Evolutionary conservation across 2,797 vertebrate genomes (phyloP), one percentile per base, ranked within the genome.

Genomic region (Chaunax sp.): DNA sequence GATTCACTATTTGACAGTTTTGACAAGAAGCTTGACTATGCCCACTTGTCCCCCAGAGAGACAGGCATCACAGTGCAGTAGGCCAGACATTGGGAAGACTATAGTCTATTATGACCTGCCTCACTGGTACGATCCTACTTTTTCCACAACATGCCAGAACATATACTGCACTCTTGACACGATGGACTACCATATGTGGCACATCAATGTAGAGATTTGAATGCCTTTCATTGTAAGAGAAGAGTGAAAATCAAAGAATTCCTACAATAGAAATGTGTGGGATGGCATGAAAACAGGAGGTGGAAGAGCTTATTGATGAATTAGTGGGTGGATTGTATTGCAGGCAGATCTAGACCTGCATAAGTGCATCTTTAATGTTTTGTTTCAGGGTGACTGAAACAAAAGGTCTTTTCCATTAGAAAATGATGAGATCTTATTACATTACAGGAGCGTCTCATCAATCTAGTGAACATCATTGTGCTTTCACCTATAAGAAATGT

Each of bases 1-100:
- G 67, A 58, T 73, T 56, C 67, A 57, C 52, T 49, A 44, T 66
- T 64, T 49, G 16, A 89, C 83, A 75, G 64, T 89, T 90, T 88
- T 89, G 90, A 93, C 92, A 93, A 90, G 82, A 88, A 92, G 88
- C 77, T 80, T 91, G 87, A 84, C 81, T 83, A 90, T 83, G 82
- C 88, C 57, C 54, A 74, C 19, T 72, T 58, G 44, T 67, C 58
- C 74, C 69, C 46, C 41, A 47, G 69, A 76, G 65, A 78, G 66
- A 68, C 58, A 64, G 64, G 28, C 61, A 75, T 87, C 49, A 44
- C 73, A 62, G 37, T 35, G 40, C 56, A 77, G 41, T 43, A 57
- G 53, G 51, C 57, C 54, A 65, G 64, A 76, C 50, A 41, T 46
- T 56, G 38, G 63, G 46, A 71, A 57, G 47, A 73, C 65, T 60